A percentile compares a stretch with the other conserved stretches of the same genome.
Conservation (phyloP, 2,888 invertebrate genomes). For the Adineta ricciae region DNA sequence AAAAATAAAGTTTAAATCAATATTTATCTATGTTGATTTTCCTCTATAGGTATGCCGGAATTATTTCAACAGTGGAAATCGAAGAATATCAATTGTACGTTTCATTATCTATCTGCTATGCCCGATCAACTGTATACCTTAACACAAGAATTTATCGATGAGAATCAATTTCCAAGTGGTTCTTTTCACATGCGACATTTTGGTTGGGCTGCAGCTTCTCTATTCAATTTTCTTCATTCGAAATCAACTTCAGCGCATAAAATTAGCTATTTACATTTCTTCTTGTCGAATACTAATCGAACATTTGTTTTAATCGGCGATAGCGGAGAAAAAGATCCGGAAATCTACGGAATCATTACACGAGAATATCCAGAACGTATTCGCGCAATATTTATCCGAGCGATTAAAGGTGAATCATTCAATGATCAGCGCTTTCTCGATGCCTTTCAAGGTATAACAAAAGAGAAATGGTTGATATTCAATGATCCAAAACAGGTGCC, state of each 20-base stretch:
- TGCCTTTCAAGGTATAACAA: not conserved
- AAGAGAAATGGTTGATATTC: constrained; percentile 1
- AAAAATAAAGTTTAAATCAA: not conserved
- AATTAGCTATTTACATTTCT: not conserved
- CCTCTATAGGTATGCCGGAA: not conserved
- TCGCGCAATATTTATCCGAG: constrained; percentile 9
- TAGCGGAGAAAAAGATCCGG: not conserved
- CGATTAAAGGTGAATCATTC: not conserved
- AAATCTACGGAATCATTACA: not conserved
- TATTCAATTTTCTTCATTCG: constrained; percentile 1
- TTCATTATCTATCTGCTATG: constrained; percentile 1
- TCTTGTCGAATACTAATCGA: not conserved
- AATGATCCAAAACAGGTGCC: not conserved
- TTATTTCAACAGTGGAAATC: not conserved
- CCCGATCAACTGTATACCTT: not conserved
- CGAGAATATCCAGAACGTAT: not conserved
- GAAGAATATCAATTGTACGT: not conserved
- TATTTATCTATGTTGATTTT: not conserved
- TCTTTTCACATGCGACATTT: constrained; percentile 10
- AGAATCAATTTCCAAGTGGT: not conserved
- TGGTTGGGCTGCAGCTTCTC: not conserved
- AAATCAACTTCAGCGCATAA: not conserved
- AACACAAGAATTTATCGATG: not conserved
- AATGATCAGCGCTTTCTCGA: not conserved
- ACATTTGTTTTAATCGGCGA: not conserved